Conservation (phyloP, 53 echinoderm and acorn worm genomes). For the Paracentrotus lividus region DNA sequence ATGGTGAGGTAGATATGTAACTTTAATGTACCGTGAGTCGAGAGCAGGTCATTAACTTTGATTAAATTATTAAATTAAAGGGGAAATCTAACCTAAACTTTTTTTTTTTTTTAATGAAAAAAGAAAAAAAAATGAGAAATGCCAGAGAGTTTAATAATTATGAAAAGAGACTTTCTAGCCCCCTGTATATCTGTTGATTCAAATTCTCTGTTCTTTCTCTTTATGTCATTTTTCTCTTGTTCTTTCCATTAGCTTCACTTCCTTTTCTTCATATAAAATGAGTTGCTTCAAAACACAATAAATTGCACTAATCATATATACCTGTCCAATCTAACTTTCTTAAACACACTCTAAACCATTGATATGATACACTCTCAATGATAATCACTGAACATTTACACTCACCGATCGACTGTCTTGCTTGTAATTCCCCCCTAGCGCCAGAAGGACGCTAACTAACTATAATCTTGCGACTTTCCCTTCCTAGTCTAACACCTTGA, state of each 20-base stretch:
- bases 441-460: too few relatives aligned
- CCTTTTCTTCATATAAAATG: neutral
- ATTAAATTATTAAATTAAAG: too few relatives aligned
- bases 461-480: too few relatives aligned
- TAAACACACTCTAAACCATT: neutral
- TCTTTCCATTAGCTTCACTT: too few relatives aligned
- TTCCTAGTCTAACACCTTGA: neutral
- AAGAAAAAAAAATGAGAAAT: too few relatives aligned
- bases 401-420: neutral
- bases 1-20: conserved; percentile 2
- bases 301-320: conserved; percentile 36
- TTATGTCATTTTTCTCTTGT: neutral
- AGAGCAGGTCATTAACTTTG: too few relatives aligned
- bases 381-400: neutral
- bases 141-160: neutral
- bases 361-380: neutral
- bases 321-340: neutral
- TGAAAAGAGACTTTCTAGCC: neutral
- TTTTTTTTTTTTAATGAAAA: too few relatives aligned
- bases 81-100: too few relatives aligned
- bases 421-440: too few relatives aligned
- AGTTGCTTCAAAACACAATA: conserved; percentile 1
- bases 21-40: neutral
- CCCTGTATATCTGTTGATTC: neutral
- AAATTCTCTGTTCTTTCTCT: neutral